Conservation (phyloP, 2,113 vertebrate genomes). For the Saimiri boliviensis region DNA sequence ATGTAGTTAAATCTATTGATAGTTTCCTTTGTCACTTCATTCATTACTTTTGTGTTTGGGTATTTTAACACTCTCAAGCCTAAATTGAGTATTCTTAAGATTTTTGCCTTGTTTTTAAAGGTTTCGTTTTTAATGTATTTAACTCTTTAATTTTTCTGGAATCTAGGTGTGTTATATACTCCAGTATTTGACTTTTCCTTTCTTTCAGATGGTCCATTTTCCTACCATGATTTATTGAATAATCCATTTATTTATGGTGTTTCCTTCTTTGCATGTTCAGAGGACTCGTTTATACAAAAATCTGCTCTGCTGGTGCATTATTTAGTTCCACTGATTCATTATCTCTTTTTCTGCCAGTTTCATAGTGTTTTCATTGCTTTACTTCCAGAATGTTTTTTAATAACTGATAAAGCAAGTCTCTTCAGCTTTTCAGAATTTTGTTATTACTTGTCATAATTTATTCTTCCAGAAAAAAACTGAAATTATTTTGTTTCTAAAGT, state of each 20-base stretch:
- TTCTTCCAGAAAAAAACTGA: not conserved
- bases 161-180: not conserved
- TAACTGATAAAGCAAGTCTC: not conserved
- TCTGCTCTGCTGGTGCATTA: not conserved
- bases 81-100: not conserved
- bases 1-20: not conserved
- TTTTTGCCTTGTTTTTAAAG: not conserved
- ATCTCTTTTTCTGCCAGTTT: not conserved
- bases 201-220: not conserved
- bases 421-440: not conserved
- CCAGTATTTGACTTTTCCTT: not conserved
- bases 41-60: not conserved
- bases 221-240: not conserved
- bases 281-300: not conserved
- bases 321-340: not conserved
- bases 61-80: not conserved
- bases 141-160: not conserved
- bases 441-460: not conserved
- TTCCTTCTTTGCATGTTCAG: not conserved
- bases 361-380: slow-evolving; percentile 3
- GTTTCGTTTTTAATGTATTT: not conserved
- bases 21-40: not conserved
- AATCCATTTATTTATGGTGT: not conserved
- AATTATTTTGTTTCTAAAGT: not conserved
- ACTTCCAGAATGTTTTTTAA: not conserved